Evolutionary conservation across 2,113 vertebrate species (phyloP).

Genomic region (Sylvicapra grimmia): DNA sequence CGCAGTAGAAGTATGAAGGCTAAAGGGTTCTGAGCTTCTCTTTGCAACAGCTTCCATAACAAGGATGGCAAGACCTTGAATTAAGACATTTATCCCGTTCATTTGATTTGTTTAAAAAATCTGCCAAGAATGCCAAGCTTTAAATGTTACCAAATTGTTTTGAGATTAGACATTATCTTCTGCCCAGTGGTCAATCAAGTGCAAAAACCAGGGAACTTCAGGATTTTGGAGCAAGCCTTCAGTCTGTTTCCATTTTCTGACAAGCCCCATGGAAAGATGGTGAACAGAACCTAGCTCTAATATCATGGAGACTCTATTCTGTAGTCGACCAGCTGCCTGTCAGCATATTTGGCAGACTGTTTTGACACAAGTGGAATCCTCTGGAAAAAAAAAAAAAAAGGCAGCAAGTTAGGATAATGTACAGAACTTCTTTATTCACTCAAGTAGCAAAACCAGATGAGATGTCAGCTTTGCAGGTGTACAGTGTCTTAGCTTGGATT

Average conservation of each 20-base stretch:
- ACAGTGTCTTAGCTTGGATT: background rate
- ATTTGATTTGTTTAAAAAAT: background rate
- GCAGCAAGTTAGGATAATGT: background rate
- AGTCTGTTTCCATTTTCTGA: background rate
- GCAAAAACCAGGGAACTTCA: background rate
- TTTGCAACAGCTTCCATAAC: background rate
- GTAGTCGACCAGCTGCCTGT: background rate
- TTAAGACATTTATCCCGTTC: background rate
- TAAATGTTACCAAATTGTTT: background rate
- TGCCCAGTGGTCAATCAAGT: background rate
- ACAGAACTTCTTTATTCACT: background rate
- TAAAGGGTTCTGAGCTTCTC: background rate
- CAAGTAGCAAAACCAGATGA: background rate
- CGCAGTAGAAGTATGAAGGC: rapidly evolving
- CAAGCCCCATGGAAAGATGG: background rate
- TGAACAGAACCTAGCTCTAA: background rate
- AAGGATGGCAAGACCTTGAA: background rate
- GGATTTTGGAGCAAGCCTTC: background rate
- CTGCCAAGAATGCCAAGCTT: background rate
- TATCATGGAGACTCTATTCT: background rate
- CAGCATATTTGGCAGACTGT: background rate
- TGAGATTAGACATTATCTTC: background rate
- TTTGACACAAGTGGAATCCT: background rate
- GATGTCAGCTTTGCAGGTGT: background rate
- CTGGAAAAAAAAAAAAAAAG: background rate